These are phyloP conservation scores for Bergia puertoricense DNA, from an alignment of 92 coral and sea anemone genomes.

Conservation along the genomic window DNA sequence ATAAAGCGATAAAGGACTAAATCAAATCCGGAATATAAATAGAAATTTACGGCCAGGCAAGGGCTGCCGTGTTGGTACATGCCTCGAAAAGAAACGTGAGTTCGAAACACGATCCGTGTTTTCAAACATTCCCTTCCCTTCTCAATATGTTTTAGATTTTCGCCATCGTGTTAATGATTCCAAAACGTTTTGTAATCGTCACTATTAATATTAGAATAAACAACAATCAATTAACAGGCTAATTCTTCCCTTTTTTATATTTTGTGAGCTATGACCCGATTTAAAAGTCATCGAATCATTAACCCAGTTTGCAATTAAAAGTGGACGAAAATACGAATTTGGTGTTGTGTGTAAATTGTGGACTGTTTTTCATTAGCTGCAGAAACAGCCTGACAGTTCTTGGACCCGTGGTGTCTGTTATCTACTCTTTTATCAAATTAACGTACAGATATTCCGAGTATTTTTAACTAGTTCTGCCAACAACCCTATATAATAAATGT, in stretches of 20 bases:
- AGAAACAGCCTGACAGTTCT: constrained; percentile 26
- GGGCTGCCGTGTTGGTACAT: no score
- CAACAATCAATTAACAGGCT: neutral
- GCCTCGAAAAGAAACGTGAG: neutral
- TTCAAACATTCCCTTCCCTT: neutral
- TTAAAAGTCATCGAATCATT: neutral
- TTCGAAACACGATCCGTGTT: neutral
- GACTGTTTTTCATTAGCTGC: constrained; percentile 16
- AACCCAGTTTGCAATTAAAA: neutral
- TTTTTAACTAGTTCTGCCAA: neutral
- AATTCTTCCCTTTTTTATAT: neutral
- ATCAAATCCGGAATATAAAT: no score
- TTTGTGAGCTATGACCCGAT: neutral
- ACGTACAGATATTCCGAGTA: constrained; percentile 12
- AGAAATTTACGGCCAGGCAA: neutral
- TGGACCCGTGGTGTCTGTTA: constrained; percentile 18
- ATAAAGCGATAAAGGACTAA: neutral
- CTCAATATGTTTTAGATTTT: neutral
- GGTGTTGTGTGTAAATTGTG: neutral
- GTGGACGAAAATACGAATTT: neutral
- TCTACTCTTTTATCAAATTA: constrained; percentile 17
- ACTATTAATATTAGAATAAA: neutral
- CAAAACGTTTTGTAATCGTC: neutral
- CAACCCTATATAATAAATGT: constrained; percentile 3
- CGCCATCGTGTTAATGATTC: neutral